phyloP scores from a whole-genome alignment of 2,888 invertebrate species.

The Epinotia nisella region DNA sequence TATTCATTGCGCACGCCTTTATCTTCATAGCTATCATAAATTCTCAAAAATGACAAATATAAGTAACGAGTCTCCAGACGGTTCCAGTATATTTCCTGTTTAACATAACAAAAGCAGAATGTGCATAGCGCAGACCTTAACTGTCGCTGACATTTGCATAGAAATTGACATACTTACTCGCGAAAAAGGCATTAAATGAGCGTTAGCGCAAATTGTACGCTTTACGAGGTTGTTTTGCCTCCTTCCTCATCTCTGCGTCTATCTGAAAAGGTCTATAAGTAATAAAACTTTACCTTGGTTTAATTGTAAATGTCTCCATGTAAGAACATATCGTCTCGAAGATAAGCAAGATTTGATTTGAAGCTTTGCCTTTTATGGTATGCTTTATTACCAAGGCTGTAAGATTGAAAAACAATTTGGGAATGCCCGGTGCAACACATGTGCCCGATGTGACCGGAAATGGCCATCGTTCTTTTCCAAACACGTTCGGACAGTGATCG shows the following conservation, averaged over 20 bases:
- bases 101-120: constrained; percentile 25
- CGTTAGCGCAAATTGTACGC: constrained; percentile 32
- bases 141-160: constrained; percentile 41
- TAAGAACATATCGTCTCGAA: not conserved
- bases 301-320: constrained; percentile 28
- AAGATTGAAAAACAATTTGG: constrained; percentile 24
- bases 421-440: constrained; percentile 40
- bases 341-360: constrained; percentile 13
- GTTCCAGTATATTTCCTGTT: constrained; percentile 33
- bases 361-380: constrained; percentile 18
- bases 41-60: not conserved
- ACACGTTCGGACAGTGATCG: constrained; percentile 61
- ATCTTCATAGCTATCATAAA: not conserved
- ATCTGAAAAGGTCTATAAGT: constrained; percentile 27
- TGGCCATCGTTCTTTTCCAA: constrained; percentile 62
- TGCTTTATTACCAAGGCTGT: constrained; percentile 26
- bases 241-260: constrained; percentile 34
- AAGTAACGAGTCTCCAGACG: constrained; percentile 1
- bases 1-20: not conserved
- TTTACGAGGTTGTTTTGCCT: constrained; percentile 33
- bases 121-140: constrained; percentile 37
- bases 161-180: constrained; percentile 40
- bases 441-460: constrained; percentile 58
- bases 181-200: constrained; percentile 36
- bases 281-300: constrained; percentile 25